Evolutionary conservation across 2,888 invertebrate species (phyloP).

Genomic region (Blera fallax): DNA sequence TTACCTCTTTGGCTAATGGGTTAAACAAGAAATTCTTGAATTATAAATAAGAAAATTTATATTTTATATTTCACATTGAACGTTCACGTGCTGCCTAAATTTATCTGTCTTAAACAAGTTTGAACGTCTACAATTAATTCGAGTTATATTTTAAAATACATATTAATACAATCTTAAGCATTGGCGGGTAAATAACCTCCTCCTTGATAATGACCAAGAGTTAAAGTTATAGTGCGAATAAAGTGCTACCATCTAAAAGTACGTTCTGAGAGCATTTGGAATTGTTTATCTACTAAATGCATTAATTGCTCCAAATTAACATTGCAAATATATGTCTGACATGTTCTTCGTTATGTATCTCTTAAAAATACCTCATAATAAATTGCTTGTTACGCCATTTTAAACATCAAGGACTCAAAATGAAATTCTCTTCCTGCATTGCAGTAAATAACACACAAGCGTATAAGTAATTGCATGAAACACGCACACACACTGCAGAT

Average conservation of each 20-base stretch:
- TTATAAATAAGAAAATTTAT: not conserved
- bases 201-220: not conserved
- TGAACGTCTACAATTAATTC: not conserved
- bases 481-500: not conserved
- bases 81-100: not conserved
- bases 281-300: conserved; percentile 20
- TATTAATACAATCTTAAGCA: no score
- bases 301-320: not conserved
- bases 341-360: not conserved
- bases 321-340: not conserved
- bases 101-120: not conserved
- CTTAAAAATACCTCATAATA: not conserved
- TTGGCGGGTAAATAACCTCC: no score
- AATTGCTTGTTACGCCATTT: conserved; percentile 2
- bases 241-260: not conserved
- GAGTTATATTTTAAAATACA: not conserved
- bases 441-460: conserved; percentile 13
- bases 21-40: conserved; percentile 17
- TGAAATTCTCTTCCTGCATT: not conserved
- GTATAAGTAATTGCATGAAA: not conserved
- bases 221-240: not conserved
- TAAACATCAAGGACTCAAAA: conserved; percentile 1
- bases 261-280: not conserved
- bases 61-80: not conserved
- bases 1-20: not conserved